Conservation (phyloP, 2,797 vertebrate genomes). For the Peromyscus melanophrys region DNA sequence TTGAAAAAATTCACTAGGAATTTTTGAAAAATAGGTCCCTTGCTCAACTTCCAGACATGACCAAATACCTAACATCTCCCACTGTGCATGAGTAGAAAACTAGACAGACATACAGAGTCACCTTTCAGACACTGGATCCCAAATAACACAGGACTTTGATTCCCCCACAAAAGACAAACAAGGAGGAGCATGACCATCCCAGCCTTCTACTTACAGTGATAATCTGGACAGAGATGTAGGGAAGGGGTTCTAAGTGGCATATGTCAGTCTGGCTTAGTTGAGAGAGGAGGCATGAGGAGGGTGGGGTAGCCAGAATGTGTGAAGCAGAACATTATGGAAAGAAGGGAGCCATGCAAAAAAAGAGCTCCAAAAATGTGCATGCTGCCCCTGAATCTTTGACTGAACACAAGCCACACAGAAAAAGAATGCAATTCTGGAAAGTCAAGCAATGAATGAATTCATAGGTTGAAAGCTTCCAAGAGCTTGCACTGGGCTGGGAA, state of each 20-base stretch:
- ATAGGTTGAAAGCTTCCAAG: background rate
- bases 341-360: background rate
- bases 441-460: background rate
- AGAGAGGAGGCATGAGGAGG: background rate
- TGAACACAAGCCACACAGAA: background rate
- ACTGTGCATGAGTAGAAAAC: background rate
- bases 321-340: background rate
- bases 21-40: background rate
- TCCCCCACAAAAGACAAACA: background rate
- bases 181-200: background rate
- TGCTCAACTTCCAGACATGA: background rate
- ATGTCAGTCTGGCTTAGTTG: background rate
- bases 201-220: background rate
- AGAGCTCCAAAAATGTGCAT: background rate
- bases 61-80: background rate
- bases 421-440: background rate
- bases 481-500: background rate
- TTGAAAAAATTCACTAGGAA: conserved; percentile 13
- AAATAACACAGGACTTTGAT: background rate
- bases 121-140: background rate
- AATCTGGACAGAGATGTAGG: background rate
- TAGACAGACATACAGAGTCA: background rate
- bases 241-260: background rate
- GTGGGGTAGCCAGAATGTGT: background rate
- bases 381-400: background rate